phyloP scores from a whole-genome alignment of 2,888 invertebrate genomes.

The Agrotis segetum region DNA sequence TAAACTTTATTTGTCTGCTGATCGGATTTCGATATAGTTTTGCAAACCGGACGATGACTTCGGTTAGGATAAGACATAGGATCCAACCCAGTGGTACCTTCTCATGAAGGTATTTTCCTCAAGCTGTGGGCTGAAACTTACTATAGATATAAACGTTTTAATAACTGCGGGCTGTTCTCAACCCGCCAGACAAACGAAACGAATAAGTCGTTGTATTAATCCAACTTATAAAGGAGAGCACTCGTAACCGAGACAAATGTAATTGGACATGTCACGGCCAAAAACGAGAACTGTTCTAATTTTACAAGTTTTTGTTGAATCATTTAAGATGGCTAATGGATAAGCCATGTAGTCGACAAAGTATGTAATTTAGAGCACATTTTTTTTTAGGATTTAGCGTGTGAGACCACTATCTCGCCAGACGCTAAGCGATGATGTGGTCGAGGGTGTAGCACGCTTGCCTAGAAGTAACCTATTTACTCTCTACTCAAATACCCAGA shows the following conservation, averaged over 20 bases:
- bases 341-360: slow-evolving; percentile 15
- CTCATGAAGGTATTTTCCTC: too few species aligned
- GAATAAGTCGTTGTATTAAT: slow-evolving; percentile 15
- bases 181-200: slow-evolving; percentile 1
- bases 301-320: slow-evolving; percentile 49
- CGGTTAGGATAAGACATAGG: too few species aligned
- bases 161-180: not conserved
- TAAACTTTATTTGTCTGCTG: too few species aligned
- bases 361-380: not conserved
- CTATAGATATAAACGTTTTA: slow-evolving; percentile 2
- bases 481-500: too few species aligned
- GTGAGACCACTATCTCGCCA: too few species aligned
- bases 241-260: slow-evolving; percentile 45
- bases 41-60: too few species aligned
- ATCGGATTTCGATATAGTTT: too few species aligned
- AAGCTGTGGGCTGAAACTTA: not conserved
- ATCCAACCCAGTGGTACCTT: too few species aligned
- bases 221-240: slow-evolving; percentile 34
- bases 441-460: too few species aligned
- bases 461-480: too few species aligned
- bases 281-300: slow-evolving; percentile 37
- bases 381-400: too few species aligned
- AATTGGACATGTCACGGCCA: slow-evolving; percentile 54
- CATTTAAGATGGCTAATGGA: slow-evolving; percentile 36
- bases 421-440: too few species aligned